phyloP scores from a whole-genome alignment of 1,140 invertebrate species.

The Achroia grisella region DNA sequence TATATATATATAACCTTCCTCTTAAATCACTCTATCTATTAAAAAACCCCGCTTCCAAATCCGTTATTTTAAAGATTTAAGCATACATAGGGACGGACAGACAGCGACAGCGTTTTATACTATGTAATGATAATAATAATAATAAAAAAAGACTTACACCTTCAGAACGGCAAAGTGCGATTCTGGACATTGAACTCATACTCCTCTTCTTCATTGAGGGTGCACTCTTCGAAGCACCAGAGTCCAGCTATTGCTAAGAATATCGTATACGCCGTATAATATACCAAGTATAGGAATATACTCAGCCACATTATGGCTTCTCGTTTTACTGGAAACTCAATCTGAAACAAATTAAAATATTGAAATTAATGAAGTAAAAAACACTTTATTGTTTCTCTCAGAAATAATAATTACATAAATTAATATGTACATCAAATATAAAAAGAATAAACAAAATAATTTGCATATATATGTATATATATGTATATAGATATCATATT shows the following conservation, averaged over 20 bases:
- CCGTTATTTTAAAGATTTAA: too few species aligned
- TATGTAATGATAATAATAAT: too few species aligned
- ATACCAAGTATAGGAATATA: constrained; percentile 52
- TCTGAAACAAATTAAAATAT: constrained; percentile 12
- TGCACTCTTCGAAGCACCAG: constrained; percentile 71
- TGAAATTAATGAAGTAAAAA: too few species aligned
- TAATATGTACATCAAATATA: background rate
- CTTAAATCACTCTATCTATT: too few species aligned
- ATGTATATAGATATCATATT: too few species aligned
- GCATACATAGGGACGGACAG: too few species aligned
- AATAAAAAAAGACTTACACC: constrained; percentile 14
- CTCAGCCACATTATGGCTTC: constrained; percentile 44
- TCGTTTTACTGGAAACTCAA: background rate
- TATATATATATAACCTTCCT: too few species aligned
- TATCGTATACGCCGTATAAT: constrained; percentile 58
- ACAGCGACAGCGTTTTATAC: too few species aligned
- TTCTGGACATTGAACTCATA: constrained; percentile 50
- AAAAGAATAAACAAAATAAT: background rate
- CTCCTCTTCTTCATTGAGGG: constrained; percentile 62
- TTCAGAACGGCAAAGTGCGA: constrained; percentile 42
- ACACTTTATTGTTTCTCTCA: too few species aligned
- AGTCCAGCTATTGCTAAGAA: constrained; percentile 64
- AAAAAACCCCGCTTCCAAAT: too few species aligned
- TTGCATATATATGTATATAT: background rate
- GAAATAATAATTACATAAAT: too few species aligned